Evolutionary conservation across 2,888 invertebrate genomes (phyloP), one percentile per base, ranked within the genome.

Genomic region (Clitarchus hookeri): DNA sequence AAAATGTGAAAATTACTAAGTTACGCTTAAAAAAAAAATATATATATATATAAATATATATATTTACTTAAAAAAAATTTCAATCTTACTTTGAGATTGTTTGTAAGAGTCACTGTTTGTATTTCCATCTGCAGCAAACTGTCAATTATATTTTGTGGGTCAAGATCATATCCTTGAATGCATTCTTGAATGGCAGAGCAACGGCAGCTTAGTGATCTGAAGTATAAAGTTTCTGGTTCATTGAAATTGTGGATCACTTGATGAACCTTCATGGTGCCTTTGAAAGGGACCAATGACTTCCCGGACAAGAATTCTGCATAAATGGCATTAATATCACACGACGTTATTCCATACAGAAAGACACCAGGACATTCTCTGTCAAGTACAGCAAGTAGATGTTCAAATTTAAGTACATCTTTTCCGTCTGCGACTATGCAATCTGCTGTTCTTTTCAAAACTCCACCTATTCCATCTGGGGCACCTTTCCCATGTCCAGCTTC

Each of bases 181-280:
- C 82, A 82, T 11, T 36, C 1, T 82, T 82, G 36, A 82, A 36
- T 36, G 6, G 82, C 27, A 36, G 82, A 36, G 27, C 36, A 82
- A 12, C 13, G 36, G 36, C 27, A 26, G 82, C n/a, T 25, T 26
- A 25, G 25, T 82, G 36, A 82, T 23, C 82, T 36, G 27, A 82
- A 82, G 82, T 27, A 19, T 82, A 82, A 26, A 2, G 8, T 82
- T 82, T 26, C 36, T 82, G 36, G 36, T 82, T 82, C 11, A 82
- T 27, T 27, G 36, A 12, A 82, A 82, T 3, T 82, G 82, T 82
- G 82, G 82, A 82, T 82, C 4, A 44, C 36, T 26, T 82, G 36
- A 36, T 82, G 82, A 44, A 82, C 82, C 82, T 82, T 82, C 27
- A 82, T 82, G 82, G 82, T 82, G 82, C 27, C 82, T 82, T 82